Base-by-base conservation (phyloP, 2,113 vertebrate species). In the Periophthalmus modestus region DNA sequence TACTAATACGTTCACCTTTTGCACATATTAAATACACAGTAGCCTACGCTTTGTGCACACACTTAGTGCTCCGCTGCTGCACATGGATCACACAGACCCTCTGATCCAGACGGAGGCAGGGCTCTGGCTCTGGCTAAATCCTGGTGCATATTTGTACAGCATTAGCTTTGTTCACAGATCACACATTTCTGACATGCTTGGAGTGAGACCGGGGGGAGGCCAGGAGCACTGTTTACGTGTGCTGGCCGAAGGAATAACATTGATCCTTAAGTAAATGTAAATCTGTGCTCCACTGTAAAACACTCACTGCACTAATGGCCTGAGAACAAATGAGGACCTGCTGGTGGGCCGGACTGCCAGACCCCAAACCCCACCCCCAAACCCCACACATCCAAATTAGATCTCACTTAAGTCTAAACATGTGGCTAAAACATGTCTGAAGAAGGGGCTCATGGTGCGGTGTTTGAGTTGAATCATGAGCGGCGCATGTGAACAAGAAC, bases 271-370 rank as follows among this genome's bases (percentile, higher is more conserved):
- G 89, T 90, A 92, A 92, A 90, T 82, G 82, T 84, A 87, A n/a
- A 87, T 92, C 89, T 91, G 87, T 89, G 84, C 39, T 55, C 82
- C 71, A 88, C 86, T 83, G 89, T 92, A 94, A n/a, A 92, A 93
- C 93, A 93, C 72, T 79, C 85, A 92, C 93, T 90, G 85, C 79
- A 79, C 82, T 91, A 94, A 94, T 93, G 91, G 91, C 86, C 88
- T 52, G 16, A 78, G 81, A 89, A 92, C 84, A 92, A 93, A 94
- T 89, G 89, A 92, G 82, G 86, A 91, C 85, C 90, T 88, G 87
- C 88, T 92, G 86, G 83, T 11, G 71, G 85, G 86, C 89, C 83
- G 83, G 68, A 79, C 81, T 85, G 80, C 86, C 83, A 82, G 73
- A 82, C 59, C 62, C 46, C n/a, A 2, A 23, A 2, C 33, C 34